Evolutionary conservation across 2,113 vertebrate species (phyloP).

Genomic region (Bubo blakistoni): DNA sequence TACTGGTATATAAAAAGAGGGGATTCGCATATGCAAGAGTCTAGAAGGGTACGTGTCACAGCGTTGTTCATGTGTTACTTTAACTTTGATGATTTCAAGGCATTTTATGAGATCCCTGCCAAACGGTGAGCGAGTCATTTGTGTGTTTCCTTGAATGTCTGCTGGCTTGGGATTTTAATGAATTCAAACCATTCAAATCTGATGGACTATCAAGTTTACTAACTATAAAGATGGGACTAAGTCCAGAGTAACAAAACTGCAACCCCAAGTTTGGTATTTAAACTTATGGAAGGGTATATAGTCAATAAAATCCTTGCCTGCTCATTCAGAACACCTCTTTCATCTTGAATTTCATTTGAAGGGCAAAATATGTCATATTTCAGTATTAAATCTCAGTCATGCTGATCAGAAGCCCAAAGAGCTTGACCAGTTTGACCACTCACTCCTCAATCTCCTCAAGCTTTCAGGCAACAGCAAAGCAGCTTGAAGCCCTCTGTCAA

Average conservation of each 20-base stretch:
- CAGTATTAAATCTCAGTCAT: not conserved
- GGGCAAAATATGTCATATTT: not conserved
- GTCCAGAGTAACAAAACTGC: not conserved
- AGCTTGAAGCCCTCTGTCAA: not conserved
- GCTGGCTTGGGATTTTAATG: not conserved
- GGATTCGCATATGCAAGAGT: accelerated
- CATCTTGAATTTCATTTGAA: not conserved
- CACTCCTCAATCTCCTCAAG: not conserved
- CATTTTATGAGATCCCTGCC: not conserved
- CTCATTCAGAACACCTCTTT: not conserved
- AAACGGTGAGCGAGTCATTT: accelerated
- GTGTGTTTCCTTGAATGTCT: not conserved
- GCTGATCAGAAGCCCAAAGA: not conserved
- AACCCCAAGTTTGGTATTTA: not conserved
- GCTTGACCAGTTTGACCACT: not conserved
- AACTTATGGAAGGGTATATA: not conserved
- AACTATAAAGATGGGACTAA: not conserved
- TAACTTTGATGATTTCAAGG: not conserved
- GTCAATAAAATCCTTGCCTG: not conserved
- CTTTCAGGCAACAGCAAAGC: not conserved
- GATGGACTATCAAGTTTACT: not conserved
- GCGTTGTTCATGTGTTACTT: not conserved
- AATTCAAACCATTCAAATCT: not conserved
- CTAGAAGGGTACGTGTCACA: not conserved
- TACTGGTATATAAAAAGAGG: accelerated